Base-by-base conservation (phyloP, 1,140 invertebrate genomes). In the Sipha flava region DNA sequence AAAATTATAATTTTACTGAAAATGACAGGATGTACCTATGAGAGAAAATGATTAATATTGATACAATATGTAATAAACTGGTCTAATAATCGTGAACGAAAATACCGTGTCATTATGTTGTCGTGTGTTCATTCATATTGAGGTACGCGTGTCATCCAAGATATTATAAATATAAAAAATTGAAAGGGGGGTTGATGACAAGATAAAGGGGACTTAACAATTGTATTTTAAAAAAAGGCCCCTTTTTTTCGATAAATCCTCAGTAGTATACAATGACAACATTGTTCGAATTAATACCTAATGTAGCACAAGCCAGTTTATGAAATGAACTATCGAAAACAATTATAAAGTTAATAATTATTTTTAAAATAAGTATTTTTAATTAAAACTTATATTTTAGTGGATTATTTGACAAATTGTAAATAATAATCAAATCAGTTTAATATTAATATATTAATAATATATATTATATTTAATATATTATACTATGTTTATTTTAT, bases 171-270 rank as follows among this genome's bases (percentile, higher is more conserved):
- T 77, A 37, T 75, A 75, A 57, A 59, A 49, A 47, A 29, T 77
- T 59, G 14, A 59, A 43, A 43, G 73, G 73, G 66, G 73, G 47
- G 47, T 26, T 26, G 66, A 77, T 77, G 73, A 77, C 73, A 77
- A 59, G 73, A 77, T 77, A 77, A 77, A 77, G 54, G 73, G 73
- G 73, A 59, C 73, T 77, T 57, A 1, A 59, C 52, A 59, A 77
- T 77, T 77, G 73, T 40, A 37, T 77, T 57, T 77, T 18, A 59
- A 43, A 47, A 68, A 75, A 57, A 77, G 16, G 18, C 73, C 73
- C 73, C 52, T 77, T 34, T 59, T 31, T 54, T 43, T 18, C 40
- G 16, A 16, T 75, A 37, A 75, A 77, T 59, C 52, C 37, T 7
- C 14, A 4, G 12, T 45, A 77, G 49, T 43, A 40, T n/a, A 59